Conservation (phyloP, 2,888 invertebrate genomes). For the Hydrotaea diabolus region DNA sequence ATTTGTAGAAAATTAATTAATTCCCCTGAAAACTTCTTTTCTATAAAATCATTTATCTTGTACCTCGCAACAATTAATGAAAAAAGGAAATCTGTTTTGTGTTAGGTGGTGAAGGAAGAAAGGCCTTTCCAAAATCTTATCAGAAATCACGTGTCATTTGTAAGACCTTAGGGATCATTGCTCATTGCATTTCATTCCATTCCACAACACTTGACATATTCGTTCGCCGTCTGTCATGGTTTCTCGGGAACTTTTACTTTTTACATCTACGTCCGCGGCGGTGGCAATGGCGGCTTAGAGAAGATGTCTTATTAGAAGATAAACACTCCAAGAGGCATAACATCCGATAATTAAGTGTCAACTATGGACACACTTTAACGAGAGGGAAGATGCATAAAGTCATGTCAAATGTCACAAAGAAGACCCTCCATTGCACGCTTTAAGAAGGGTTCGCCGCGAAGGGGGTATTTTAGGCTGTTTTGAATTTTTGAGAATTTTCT, state of each 20-base stretch:
- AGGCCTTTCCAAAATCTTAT: conserved; percentile 46
- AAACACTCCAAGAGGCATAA: conserved; percentile 40
- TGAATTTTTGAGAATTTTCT: not conserved
- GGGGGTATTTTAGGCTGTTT: conserved; percentile 36
- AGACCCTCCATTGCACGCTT: conserved; percentile 29
- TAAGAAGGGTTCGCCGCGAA: conserved; percentile 51
- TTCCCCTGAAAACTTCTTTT: conserved; percentile 56
- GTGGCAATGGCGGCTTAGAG: not conserved
- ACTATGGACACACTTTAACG: conserved; percentile 66
- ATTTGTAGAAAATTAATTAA: conserved; percentile 57
- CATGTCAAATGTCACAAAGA: conserved; percentile 41
- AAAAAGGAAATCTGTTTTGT: conserved; percentile 35
- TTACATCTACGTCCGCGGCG: conserved; percentile 60
- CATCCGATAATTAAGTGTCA: conserved; percentile 76
- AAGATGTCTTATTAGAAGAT: conserved; percentile 55
- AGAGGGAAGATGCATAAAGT: conserved; percentile 15
- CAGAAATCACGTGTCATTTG: conserved; percentile 60
- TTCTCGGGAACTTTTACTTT: conserved; percentile 9
- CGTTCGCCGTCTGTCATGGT: conserved; percentile 4
- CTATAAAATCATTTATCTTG: conserved; percentile 61
- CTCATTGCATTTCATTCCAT: conserved; percentile 24
- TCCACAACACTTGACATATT: conserved; percentile 65
- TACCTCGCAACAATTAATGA: conserved; percentile 38
- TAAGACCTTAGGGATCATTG: conserved; percentile 36
- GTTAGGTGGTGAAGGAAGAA: not conserved